Conservation (phyloP, 2,797 vertebrate species). For the Acanthurus lineatus region DNA sequence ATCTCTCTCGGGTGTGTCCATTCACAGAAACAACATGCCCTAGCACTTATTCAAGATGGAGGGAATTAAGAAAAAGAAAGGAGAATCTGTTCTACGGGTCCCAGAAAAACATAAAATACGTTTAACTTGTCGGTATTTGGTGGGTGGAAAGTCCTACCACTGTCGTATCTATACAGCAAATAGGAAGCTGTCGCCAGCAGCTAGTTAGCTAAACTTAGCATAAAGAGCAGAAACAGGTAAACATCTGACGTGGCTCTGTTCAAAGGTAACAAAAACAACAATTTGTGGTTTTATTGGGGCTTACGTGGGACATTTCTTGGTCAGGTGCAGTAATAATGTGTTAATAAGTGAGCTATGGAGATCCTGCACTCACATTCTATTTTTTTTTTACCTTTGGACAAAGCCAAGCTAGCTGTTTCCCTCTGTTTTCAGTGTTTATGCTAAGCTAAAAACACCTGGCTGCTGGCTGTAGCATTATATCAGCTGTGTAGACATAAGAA, state of each 20-base stretch:
- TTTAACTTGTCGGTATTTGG: not conserved
- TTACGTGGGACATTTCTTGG: not conserved
- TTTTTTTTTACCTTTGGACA: not conserved
- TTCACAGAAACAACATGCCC: constrained; percentile 31
- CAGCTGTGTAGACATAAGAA: not conserved
- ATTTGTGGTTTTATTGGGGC: not conserved
- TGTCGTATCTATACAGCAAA: not conserved
- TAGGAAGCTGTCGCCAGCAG: not conserved
- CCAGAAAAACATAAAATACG: not conserved
- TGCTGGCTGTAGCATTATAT: not conserved
- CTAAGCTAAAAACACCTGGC: not conserved
- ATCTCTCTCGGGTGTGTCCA: constrained; percentile 31
- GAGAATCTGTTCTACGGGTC: not conserved
- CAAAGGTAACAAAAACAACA: not conserved
- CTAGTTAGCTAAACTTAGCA: not conserved
- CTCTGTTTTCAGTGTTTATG: not conserved
- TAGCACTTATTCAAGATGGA: constrained; percentile 1
- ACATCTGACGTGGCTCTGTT: not conserved
- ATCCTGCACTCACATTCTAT: not conserved
- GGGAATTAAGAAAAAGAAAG: constrained; percentile 11
- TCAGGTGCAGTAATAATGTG: not conserved
- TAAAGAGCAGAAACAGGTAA: not conserved
- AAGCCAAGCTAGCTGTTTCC: not conserved
- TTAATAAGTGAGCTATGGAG: not conserved
- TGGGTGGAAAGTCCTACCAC: not conserved